Base-by-base conservation (phyloP, 2,113 vertebrate genomes). In the Scophthalmus maximus region DNA sequence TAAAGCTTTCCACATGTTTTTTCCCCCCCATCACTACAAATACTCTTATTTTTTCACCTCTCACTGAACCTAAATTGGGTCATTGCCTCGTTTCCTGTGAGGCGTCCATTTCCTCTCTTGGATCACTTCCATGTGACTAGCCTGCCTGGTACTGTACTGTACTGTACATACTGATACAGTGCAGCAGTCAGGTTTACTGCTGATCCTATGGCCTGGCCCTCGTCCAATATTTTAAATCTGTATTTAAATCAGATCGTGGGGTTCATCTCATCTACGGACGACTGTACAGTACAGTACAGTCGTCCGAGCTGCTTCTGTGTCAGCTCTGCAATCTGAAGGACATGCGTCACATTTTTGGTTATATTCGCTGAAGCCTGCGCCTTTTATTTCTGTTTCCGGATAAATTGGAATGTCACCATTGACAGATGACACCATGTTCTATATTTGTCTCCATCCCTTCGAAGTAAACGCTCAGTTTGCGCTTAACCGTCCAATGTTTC, bases 51-150 rank as follows among this genome's bases (percentile, higher is more conserved):
- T 23, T 26, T 65, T 53, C 12, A 14, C 30, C 20, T 42, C 0
- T 14, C 3, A 25, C 49, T 15, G 68, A 25, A 5, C 67, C 50
- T 71, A 68, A 79, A 59, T 20, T 18, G 47, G 68, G 68, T 73
- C 36, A 26, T 6, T 73, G 60, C 30, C 52, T 34, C 11, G 25
- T 58, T 65, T 32, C 53, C 44, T 25, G 22, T 17, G 44, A 30
- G 29, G 55, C 38, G 12, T 49, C 6, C 52, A 40, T 36, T 52
- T 66, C 60, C 26, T 56, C 8, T 29, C 10, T 6, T 76, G 79
- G 82, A 81, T 3, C 1, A 1, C 3, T 36, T 68, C 79, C 79
- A 78, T 61, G 51, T 64, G 30, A 62, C 68, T 57, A 67, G 78
- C 18, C 55, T 73, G 74, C 50, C 61, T 55, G n/a, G n/a, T n/a